phyloP scores from a whole-genome alignment of 1,140 invertebrate genomes.

The Pantala flavescens region DNA sequence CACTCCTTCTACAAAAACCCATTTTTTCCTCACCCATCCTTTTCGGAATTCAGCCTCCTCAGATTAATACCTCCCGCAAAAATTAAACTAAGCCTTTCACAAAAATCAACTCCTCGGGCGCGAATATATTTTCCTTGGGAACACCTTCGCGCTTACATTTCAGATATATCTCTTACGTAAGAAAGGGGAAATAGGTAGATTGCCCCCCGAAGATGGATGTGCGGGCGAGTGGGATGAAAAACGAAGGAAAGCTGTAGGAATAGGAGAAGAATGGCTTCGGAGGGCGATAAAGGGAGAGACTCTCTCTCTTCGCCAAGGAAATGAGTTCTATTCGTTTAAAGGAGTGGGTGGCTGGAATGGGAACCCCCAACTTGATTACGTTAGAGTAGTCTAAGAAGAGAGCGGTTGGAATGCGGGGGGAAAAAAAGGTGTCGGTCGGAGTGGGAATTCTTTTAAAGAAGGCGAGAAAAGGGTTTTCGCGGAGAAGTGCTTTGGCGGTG shows the following conservation, averaged over 20 bases:
- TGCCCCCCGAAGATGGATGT: background rate
- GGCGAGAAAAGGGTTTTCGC: no score
- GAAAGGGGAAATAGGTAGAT: background rate
- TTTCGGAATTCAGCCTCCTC: no score
- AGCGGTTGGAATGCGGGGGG: conserved; percentile 1
- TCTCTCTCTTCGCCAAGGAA: background rate
- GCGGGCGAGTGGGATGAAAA: background rate
- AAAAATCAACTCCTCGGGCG: no score
- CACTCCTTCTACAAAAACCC: no score
- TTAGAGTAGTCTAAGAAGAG: background rate
- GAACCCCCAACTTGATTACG: background rate
- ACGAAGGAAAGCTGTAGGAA: background rate
- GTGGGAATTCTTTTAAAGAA: background rate
- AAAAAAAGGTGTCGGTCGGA: background rate
- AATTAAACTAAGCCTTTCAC: no score
- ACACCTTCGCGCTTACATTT: no score
- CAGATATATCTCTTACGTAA: background rate
- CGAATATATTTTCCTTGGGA: no score
- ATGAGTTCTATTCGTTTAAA: conserved; percentile 3
- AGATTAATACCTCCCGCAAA: no score
- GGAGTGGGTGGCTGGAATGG: background rate
- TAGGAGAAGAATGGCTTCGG: background rate
- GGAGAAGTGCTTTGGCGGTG: no score
- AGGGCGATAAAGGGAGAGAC: background rate
- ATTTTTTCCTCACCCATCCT: no score